Percentiles rank a stretch among this genome's conserved stretches.
phyloP scores from a whole-genome alignment of 2,113 vertebrate genomes.

The Pollachius pollachius region DNA sequence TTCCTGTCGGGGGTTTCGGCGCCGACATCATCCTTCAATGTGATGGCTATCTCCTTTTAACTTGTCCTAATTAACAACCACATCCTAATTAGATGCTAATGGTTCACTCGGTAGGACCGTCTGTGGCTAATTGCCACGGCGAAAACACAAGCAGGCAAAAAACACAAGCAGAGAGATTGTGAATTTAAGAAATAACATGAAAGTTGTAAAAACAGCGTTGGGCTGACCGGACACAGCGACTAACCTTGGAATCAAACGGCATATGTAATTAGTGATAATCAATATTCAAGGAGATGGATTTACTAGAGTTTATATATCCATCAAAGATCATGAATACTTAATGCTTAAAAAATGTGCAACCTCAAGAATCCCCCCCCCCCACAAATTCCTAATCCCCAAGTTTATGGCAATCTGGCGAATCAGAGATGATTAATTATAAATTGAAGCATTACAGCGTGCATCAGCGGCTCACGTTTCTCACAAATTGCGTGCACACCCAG shows the following conservation, averaged over 20 bases:
- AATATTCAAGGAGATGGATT: constrained; percentile 86
- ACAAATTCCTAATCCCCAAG: constrained; percentile 72
- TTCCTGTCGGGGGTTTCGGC: constrained; percentile 52
- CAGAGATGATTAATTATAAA: constrained; percentile 92
- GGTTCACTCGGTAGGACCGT: constrained; percentile 80
- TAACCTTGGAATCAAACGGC: constrained; percentile 79
- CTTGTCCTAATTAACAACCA: constrained; percentile 82
- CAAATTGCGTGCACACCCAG: constrained; percentile 59
- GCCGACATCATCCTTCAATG: constrained; percentile 58
- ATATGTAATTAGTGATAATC: constrained; percentile 96
- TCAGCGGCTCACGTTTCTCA: constrained; percentile 65
- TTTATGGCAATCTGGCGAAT: constrained; percentile 96
- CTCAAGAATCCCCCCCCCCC: constrained; percentile 62
- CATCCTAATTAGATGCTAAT: constrained; percentile 92
- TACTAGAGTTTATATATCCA: constrained; percentile 85
- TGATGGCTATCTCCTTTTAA: constrained; percentile 76
- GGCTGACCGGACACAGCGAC: constrained; percentile 59
- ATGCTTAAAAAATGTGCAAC: constrained; percentile 75
- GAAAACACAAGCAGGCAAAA: constrained; percentile 51
- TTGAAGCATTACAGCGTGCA: constrained; percentile 62
- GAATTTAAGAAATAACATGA: constrained; percentile 62
- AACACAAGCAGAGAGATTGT: constrained; percentile 41
- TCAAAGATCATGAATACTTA: constrained; percentile 93
- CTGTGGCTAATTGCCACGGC: constrained; percentile 79
- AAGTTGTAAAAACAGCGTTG: constrained; percentile 70